Percentiles rank a stretch among this genome's conserved stretches.
phyloP scores from a whole-genome alignment of 2,888 invertebrate species.

The Temnothorax rugatulus region DNA sequence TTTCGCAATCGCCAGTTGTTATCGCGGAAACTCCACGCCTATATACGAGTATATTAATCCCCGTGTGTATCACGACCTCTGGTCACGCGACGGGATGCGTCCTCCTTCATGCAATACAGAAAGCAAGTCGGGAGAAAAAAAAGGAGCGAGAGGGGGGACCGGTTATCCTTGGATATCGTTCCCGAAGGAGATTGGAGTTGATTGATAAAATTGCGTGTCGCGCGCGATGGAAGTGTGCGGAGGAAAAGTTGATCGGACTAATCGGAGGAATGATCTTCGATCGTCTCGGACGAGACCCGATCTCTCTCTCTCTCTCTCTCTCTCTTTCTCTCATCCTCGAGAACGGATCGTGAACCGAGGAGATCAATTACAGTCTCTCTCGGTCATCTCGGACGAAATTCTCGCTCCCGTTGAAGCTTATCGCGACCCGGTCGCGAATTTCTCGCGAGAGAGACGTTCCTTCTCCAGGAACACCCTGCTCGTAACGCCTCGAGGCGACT shows the following conservation, averaged over 20 bases:
- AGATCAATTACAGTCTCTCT: no score
- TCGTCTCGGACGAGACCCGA: neutral
- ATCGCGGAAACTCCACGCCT: constrained; percentile 29
- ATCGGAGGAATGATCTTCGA: neutral
- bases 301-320: no score
- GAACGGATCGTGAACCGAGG: no score
- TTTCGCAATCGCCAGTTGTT: constrained; percentile 47
- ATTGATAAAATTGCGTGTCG: constrained; percentile 24
- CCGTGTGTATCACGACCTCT: constrained; percentile 10
- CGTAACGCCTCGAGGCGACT: neutral
- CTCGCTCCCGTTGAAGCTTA: no score
- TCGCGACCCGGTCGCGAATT: neutral
- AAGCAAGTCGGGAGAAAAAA: neutral
- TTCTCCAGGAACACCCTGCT: neutral
- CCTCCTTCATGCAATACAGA: neutral
- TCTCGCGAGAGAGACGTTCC: neutral
- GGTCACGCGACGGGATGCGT: constrained; percentile 42
- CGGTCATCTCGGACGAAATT: neutral
- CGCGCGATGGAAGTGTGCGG: neutral
- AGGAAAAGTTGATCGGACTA: neutral
- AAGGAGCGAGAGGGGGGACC: neutral
- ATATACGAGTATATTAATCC: constrained; percentile 44
- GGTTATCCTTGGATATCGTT: constrained; percentile 23
- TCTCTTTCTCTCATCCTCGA: no score
- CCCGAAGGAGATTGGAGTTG: constrained; percentile 7